Evolutionary conservation across 92 coral and sea anemone genomes (phyloP), one percentile per base, ranked within the genome.

Genomic region (Anthopleura xanthogrammica): DNA sequence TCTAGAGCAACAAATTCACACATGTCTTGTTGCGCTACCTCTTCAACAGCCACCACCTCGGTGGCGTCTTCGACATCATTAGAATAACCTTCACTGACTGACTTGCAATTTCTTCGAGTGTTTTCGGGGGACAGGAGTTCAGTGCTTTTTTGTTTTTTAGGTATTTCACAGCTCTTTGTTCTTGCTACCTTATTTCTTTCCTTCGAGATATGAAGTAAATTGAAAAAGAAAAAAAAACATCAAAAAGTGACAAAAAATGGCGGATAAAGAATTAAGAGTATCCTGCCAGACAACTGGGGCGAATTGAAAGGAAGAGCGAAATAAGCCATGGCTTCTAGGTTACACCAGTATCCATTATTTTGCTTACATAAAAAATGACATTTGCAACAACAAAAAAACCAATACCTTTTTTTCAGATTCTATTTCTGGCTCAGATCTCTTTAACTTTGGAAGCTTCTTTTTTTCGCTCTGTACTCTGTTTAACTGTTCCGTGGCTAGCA

Each of bases 401-500:
- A 79, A 42, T 22, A 83, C 86, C 74, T 75, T 83, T 56, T 17
- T 75, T 1, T 75, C 78, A 17, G 56, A 0, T 43, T 43, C 56
- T 42, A 6, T 12, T 19, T 43, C 79, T 41, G 23, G 4, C n/a
- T 76, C 86, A 0, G 73, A 60, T 39, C 80, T 54, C 16, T 83
- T 48, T 50, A 87, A 46, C 42, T 86, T 77, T 36, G 92, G 87
- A 12, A 93, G 81, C 20, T 83, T 88, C 65, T 87, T 88, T 82
- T 89, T 91, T 80, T 93, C 98, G 62, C 82, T 52, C 20, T 73
- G 71, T 17, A 93, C 89, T 76, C 85, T 87, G 60, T 81, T 78
- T 16, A 93, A 87, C 83, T 93, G 98, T 10, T 91, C 94, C 36
- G 88, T 89, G 1, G 98, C 98, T 43, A 93, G 74, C 54, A 82